Percentiles rank a stretch among this genome's conserved stretches.
Conservation (phyloP, 2,797 vertebrate genomes). For the Prunella strophiata region DNA sequence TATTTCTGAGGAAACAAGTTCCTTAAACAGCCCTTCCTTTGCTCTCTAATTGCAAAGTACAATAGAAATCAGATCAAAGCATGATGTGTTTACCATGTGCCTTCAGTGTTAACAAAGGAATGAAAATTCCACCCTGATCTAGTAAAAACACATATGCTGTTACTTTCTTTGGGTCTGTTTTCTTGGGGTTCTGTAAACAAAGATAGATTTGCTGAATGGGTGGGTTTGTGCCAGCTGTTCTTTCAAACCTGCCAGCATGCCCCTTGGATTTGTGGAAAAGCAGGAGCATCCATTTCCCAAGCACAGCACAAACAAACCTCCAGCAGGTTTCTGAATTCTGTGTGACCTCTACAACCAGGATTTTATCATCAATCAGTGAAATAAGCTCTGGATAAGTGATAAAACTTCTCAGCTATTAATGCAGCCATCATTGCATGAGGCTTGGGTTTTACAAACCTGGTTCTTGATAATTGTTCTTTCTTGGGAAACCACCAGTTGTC, state of each 20-base stretch:
- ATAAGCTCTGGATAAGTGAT: conserved; percentile 26
- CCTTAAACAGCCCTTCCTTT: not conserved
- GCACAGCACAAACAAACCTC: not conserved
- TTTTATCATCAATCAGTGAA: conserved; percentile 15
- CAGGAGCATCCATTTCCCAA: not conserved
- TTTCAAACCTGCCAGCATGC: not conserved
- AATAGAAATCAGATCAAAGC: not conserved
- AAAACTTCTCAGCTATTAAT: conserved; percentile 52
- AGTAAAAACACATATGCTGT: not conserved
- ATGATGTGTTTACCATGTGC: not conserved
- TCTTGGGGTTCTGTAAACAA: not conserved
- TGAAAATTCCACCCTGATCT: not conserved
- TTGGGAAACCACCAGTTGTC: not conserved
- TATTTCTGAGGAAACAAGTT: not conserved
- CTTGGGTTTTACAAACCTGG: conserved; percentile 35
- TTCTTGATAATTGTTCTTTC: not conserved
- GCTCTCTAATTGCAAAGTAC: not conserved
- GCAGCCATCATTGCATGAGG: not conserved
- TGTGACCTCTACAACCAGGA: not conserved
- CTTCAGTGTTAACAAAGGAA: not conserved
- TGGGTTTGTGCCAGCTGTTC: not conserved
- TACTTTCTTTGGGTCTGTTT: not conserved
- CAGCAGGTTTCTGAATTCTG: not conserved
- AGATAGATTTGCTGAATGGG: not conserved
- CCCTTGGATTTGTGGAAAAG: not conserved